Evolutionary conservation across 2,797 vertebrate genomes (phyloP).

Genomic region (Leptoclinus maculatus): DNA sequence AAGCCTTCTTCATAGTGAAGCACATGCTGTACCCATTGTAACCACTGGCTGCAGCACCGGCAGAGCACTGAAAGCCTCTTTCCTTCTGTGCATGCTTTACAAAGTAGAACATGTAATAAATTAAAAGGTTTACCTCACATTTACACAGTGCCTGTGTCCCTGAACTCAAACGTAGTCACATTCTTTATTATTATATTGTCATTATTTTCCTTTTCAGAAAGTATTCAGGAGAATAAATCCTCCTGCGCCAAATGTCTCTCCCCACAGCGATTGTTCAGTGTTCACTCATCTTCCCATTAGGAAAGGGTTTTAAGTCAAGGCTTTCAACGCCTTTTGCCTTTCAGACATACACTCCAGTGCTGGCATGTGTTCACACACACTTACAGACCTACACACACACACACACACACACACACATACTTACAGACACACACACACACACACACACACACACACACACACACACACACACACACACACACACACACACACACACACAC

Average conservation of each 20-base stretch:
- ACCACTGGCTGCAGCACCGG: conserved; percentile 21
- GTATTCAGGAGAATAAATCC: conserved; percentile 28
- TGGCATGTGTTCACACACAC: conserved; percentile 24
- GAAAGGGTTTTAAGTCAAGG: conserved; percentile 56
- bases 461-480: conserved; percentile 16
- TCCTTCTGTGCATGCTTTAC: conserved; percentile 27
- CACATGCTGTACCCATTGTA: not conserved
- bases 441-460: conserved; percentile 3
- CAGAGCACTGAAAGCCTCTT: conserved; percentile 27
- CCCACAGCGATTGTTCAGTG: conserved; percentile 16
- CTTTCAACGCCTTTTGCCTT: conserved; percentile 51
- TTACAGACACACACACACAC: conserved; percentile 31
- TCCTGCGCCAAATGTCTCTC: conserved; percentile 22
- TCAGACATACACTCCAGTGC: conserved; percentile 33
- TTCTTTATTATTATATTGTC: conserved; percentile 15
- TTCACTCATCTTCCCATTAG: conserved; percentile 43
- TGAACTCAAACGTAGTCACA: conserved; percentile 35
- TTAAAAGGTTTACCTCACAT: conserved; percentile 51
- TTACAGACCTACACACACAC: not conserved
- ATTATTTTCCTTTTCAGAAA: conserved; percentile 31
- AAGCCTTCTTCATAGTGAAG: conserved; percentile 9
- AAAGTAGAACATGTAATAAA: conserved; percentile 48
- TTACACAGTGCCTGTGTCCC: conserved; percentile 27
- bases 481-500: conserved; percentile 25
- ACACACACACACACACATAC: conserved; percentile 3